Conservation (phyloP, 2,888 invertebrate genomes). For the Cremastinae sp. region DNA sequence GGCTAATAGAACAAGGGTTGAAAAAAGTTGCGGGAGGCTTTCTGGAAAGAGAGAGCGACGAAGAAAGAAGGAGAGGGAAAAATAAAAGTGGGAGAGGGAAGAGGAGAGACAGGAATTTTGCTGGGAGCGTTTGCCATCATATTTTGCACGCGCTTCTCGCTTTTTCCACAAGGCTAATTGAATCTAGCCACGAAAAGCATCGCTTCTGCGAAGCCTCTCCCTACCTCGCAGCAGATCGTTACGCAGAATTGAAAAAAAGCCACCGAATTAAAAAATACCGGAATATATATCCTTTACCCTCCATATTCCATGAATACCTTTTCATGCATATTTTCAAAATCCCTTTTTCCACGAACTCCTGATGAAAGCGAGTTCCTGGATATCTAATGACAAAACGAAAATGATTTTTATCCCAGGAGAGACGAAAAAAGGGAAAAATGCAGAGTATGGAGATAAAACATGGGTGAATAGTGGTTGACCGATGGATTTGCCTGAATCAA, state of each 20-base stretch:
- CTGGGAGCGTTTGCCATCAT: conserved; percentile 49
- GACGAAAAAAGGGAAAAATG: too few species aligned
- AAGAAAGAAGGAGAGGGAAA: too few species aligned
- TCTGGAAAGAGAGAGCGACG: conserved; percentile 5
- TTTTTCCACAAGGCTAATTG: conserved; percentile 60
- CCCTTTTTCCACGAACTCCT: too few species aligned
- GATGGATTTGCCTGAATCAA: too few species aligned
- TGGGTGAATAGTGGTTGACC: not conserved
- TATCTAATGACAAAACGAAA: too few species aligned
- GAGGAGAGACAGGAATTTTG: not conserved
- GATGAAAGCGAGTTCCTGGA: too few species aligned
- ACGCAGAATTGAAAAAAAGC: not conserved
- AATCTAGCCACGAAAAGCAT: conserved; percentile 44
- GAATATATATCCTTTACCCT: too few species aligned
- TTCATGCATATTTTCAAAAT: too few species aligned
- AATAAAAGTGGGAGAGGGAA: too few species aligned
- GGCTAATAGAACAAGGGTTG: conserved; percentile 43
- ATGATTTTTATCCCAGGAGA: too few species aligned
- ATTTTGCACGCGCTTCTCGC: conserved; percentile 43
- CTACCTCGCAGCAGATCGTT: conserved; percentile 25
- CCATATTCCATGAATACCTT: too few species aligned
- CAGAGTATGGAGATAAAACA: not conserved
- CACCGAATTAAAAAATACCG: too few species aligned
- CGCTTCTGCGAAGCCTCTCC: conserved; percentile 7
- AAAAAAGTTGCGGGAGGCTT: conserved; percentile 14